Conservation (phyloP, 2,113 vertebrate genomes). For the Chamaetylas fuelleborni region DNA sequence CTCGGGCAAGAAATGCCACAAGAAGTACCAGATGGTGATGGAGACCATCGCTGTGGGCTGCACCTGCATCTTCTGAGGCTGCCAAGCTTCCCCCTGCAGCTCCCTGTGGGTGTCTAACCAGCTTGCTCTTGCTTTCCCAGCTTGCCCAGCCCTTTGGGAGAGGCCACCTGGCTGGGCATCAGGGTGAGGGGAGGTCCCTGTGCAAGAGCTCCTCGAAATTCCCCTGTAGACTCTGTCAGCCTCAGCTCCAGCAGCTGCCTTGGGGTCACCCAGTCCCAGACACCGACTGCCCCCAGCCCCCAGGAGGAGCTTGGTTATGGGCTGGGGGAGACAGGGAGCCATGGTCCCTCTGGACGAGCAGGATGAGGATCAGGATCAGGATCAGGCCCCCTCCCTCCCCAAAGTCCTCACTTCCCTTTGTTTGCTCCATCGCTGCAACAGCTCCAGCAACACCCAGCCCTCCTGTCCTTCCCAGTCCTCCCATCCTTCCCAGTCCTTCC, state of each 20-base stretch:
- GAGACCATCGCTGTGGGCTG: constrained; percentile 86
- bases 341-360: background rate
- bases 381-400: background rate
- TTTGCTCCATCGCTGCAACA: rapidly evolving
- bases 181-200: background rate
- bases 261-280: background rate
- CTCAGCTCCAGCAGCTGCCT: background rate
- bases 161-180: background rate
- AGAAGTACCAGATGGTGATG: constrained; percentile 77
- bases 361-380: background rate
- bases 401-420: background rate
- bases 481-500: background rate
- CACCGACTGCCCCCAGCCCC: background rate
- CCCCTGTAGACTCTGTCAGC: background rate
- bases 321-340: background rate
- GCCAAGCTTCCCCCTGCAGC: background rate
- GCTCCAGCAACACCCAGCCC: rapidly evolving
- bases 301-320: background rate
- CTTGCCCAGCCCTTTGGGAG: background rate
- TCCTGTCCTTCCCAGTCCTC: background rate
- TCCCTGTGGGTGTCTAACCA: background rate
- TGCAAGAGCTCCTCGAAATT: background rate
- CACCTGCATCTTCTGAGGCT: constrained; percentile 84
- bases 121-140: constrained; percentile 15
- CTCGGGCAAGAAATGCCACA: constrained; percentile 58